phyloP scores from a whole-genome alignment of 2,113 vertebrate species.

The human region GRCh38 chrX:42759501-42760000 shows the following conservation, averaged over 20 bases:
- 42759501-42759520: constrained; percentile 35
- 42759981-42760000: not conserved
- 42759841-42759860: constrained; percentile 45
- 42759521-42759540: constrained; percentile 55
- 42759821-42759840: constrained; percentile 20
- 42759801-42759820: constrained; percentile 6
- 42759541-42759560: constrained; percentile 49
- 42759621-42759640: not conserved
- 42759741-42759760: not conserved
- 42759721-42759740: not conserved
- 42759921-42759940: not conserved
- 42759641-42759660: constrained; percentile 27
- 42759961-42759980: not conserved
- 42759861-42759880: not conserved
- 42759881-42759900: constrained; percentile 27
- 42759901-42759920: not conserved
- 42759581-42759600: constrained; percentile 54
- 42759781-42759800: constrained; percentile 22
- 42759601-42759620: constrained; percentile 52
- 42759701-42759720: not conserved
- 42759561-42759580: constrained; percentile 57
- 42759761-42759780: not conserved
- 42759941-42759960: not conserved
- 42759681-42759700: constrained; percentile 10
- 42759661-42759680: not conserved